Evolutionary conservation across 2,113 vertebrate species (phyloP).

Genomic region (Upupa epops): DNA sequence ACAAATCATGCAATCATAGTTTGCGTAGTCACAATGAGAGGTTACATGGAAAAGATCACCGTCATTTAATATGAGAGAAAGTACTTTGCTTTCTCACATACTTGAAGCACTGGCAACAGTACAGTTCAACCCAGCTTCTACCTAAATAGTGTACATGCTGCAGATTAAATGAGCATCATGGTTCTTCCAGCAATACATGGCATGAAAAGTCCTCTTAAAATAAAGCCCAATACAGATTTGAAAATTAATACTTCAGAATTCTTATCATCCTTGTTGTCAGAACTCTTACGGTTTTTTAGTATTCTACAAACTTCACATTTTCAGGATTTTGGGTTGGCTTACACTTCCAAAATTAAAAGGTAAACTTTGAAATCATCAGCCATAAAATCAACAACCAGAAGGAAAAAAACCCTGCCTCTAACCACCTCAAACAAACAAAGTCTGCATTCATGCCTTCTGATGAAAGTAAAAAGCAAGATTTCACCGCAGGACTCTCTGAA

Average conservation of each 20-base stretch:
- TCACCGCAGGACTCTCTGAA: neutral
- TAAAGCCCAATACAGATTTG: neutral
- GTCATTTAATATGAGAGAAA: conserved; percentile 16
- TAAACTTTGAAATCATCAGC: neutral
- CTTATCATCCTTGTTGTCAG: neutral
- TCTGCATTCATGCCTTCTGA: neutral
- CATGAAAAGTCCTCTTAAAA: neutral
- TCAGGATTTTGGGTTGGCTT: neutral
- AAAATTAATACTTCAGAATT: neutral
- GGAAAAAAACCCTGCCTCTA: too few relatives aligned
- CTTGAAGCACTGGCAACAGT: neutral
- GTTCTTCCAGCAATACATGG: conserved; percentile 33
- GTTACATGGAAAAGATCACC: neutral
- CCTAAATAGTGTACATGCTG: neutral
- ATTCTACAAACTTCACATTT: neutral
- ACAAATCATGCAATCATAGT: conserved; percentile 37
- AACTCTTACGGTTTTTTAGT: neutral
- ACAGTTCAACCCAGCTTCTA: neutral
- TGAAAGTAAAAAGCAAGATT: neutral
- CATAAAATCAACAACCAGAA: neutral
- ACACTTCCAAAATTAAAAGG: neutral
- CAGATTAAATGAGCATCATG: neutral
- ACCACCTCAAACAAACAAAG: neutral
- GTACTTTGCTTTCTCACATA: conserved; percentile 32
- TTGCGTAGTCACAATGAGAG: neutral